Evolutionary conservation across 1,140 invertebrate species (phyloP).

Genomic region (Zelostemma sp.): DNA sequence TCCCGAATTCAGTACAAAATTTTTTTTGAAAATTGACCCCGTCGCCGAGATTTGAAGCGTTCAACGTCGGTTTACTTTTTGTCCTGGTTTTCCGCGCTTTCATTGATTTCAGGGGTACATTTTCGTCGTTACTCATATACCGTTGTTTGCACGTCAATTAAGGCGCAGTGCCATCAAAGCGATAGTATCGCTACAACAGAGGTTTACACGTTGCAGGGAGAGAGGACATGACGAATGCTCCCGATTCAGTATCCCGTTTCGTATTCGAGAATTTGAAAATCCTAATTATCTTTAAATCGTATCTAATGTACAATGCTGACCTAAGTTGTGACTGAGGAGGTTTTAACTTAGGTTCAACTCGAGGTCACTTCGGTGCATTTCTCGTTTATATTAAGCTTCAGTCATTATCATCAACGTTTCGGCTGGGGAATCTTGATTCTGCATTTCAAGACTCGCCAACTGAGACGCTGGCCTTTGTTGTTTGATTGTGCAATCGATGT

Average conservation of each 20-base stretch:
- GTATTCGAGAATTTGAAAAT: slow-evolving; percentile 53
- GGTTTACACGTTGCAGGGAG: slow-evolving; percentile 28
- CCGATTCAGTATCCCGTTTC: slow-evolving; percentile 17
- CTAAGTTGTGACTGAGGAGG: slow-evolving; percentile 40
- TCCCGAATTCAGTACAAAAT: slow-evolving; percentile 35
- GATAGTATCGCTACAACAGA: slow-evolving; percentile 25
- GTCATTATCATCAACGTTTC: slow-evolving; percentile 36
- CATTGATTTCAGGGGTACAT: slow-evolving; percentile 29
- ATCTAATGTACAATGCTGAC: slow-evolving; percentile 53
- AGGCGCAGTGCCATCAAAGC: slow-evolving; percentile 37
- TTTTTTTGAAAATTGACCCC: slow-evolving; percentile 16
- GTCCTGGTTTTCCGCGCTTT: slow-evolving; percentile 27
- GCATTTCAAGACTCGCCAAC: slow-evolving; percentile 5
- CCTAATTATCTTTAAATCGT: slow-evolving; percentile 53
- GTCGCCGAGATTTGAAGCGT: slow-evolving; percentile 15
- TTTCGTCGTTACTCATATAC: slow-evolving; percentile 30
- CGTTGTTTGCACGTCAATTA: slow-evolving; percentile 24
- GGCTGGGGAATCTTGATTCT: slow-evolving; percentile 6
- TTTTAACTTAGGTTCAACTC: slow-evolving; percentile 46
- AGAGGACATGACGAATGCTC: slow-evolving; percentile 9
- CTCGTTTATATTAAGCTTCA: slow-evolving; percentile 42
- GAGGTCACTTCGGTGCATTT: slow-evolving; percentile 54
- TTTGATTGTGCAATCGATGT: slow-evolving; percentile 42
- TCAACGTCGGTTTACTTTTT: slow-evolving; percentile 23
- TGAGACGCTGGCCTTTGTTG: slow-evolving; percentile 22